Evolutionary conservation across 1,140 invertebrate genomes (phyloP).

Genomic region (Brachionus paranguensis): DNA sequence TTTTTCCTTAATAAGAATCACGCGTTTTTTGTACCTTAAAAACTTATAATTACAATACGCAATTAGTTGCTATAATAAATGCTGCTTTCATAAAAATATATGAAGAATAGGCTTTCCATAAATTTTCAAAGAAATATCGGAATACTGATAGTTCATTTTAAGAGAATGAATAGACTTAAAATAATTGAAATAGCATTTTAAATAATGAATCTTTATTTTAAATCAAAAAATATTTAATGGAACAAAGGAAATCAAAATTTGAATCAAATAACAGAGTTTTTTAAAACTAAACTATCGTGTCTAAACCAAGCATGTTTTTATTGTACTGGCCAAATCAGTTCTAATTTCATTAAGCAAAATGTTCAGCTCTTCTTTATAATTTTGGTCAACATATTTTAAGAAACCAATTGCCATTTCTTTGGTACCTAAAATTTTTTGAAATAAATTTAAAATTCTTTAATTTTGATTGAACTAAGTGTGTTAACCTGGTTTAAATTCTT

Average conservation of each 20-base stretch:
- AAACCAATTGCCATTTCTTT: slow-evolving; percentile 32
- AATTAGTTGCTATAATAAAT: too few relatives aligned
- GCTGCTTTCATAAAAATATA: too few relatives aligned
- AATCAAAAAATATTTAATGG: not conserved
- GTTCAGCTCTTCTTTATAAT: slow-evolving; percentile 33
- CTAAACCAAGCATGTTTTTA: not conserved
- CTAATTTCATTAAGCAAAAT: slow-evolving; percentile 24
- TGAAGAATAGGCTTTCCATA: too few relatives aligned
- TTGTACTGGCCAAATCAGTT: not conserved
- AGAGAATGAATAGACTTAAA: not conserved
- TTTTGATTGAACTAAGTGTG: not conserved
- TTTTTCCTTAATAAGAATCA: too few relatives aligned
- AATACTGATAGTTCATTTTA: too few relatives aligned
- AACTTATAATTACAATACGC: too few relatives aligned
- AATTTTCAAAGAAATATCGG: too few relatives aligned
- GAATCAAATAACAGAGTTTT: not conserved
- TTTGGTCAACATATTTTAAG: slow-evolving; percentile 30
- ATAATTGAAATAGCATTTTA: too few relatives aligned
- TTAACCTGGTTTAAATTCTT: slow-evolving; percentile 28
- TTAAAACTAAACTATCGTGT: not conserved
- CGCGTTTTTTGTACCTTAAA: too few relatives aligned
- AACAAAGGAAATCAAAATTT: not conserved
- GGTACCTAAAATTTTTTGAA: not conserved
- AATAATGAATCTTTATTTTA: not conserved
- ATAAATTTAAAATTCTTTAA: not conserved